Evolutionary conservation across 2,113 vertebrate genomes (phyloP).

Genomic region (Psilopsiagon aurifrons): DNA sequence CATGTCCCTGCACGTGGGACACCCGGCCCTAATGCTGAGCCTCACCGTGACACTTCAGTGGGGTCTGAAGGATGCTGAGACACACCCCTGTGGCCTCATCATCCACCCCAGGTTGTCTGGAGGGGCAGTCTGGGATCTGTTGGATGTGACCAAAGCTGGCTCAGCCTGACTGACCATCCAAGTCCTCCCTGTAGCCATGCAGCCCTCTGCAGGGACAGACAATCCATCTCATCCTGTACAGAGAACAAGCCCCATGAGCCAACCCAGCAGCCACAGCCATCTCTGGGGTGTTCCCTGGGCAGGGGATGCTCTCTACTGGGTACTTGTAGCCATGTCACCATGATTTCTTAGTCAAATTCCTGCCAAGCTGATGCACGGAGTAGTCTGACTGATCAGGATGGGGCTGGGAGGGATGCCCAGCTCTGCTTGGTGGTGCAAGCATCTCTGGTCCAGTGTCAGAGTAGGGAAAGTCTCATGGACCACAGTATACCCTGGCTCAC

Average conservation of each 20-base stretch:
- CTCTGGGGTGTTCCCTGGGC: neutral
- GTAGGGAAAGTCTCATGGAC: neutral
- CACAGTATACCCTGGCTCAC: neutral
- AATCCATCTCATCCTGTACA: neutral
- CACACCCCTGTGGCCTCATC: neutral
- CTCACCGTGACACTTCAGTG: rapidly evolving
- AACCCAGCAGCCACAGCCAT: neutral
- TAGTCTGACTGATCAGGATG: neutral
- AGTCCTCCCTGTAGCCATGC: neutral
- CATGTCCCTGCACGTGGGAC: neutral
- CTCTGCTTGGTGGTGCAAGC: neutral
- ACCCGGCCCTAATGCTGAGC: rapidly evolving
- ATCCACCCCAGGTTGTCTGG: neutral
- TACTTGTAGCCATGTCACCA: no score
- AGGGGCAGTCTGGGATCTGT: neutral
- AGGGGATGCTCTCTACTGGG: neutral
- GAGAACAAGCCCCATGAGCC: neutral
- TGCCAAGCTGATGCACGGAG: neutral
- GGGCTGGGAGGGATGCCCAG: neutral
- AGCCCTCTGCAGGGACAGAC: neutral
- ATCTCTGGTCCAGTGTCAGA: neutral
- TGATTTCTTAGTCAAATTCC: neutral
- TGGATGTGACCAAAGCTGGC: neutral
- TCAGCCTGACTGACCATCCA: neutral
- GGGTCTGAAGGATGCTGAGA: neutral